A percentile compares a stretch with the other conserved stretches of the same genome.
phyloP scores from a whole-genome alignment of 2,113 vertebrate species.

The Nibea albiflora region DNA sequence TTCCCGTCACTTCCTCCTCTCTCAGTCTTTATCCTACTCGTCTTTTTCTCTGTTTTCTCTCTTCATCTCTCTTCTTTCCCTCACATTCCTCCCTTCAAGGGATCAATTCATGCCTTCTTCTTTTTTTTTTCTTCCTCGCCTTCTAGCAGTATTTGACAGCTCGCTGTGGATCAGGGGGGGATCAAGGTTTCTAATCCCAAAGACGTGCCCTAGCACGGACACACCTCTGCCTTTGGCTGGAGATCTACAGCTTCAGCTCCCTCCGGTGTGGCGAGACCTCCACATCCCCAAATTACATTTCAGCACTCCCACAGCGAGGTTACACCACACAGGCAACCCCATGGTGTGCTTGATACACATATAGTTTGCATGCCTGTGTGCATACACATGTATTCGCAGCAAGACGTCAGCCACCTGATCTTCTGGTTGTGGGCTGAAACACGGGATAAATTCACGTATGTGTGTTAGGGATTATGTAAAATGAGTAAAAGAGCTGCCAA shows the following conservation, averaged over 20 bases:
- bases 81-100: constrained; percentile 52
- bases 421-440: constrained; percentile 7
- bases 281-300: constrained; percentile 71
- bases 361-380: constrained; percentile 23
- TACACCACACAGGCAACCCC: constrained; percentile 46
- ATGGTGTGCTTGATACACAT: constrained; percentile 47
- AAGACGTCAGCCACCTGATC: constrained; percentile 31
- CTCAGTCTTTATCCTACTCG: constrained; percentile 12
- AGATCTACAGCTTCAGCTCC: constrained; percentile 56
- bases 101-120: not conserved
- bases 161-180: constrained; percentile 63
- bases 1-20: constrained; percentile 13
- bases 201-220: constrained; percentile 66
- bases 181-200: constrained; percentile 78
- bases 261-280: constrained; percentile 35
- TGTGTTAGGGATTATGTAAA: not conserved
- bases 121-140: constrained; percentile 23
- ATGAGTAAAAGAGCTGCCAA: not conserved
- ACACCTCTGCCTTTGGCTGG: constrained; percentile 69
- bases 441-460: not conserved
- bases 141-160: constrained; percentile 68
- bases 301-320: constrained; percentile 53
- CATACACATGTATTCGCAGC: constrained; percentile 32
- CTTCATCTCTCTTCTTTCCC: constrained; percentile 15
- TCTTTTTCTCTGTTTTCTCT: constrained; percentile 11